A percentile compares a stretch with the other conserved stretches of the same genome.
Evolutionary conservation across 2,113 vertebrate genomes (phyloP).

Genomic region (Eudorcas thomsonii): DNA sequence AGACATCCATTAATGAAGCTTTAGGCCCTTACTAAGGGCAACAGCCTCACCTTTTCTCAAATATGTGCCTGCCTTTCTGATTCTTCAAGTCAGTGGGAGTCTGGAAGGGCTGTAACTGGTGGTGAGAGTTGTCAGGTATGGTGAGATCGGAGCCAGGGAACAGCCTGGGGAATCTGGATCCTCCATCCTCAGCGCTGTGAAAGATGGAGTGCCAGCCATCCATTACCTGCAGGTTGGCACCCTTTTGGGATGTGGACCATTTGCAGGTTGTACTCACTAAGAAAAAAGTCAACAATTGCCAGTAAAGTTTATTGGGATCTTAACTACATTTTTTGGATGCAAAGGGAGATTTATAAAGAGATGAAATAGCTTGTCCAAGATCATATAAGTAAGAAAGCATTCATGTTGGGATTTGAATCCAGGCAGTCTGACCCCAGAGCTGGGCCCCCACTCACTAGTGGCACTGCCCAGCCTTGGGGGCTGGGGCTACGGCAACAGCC

Average conservation of each 20-base stretch:
- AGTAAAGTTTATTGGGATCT: background rate
- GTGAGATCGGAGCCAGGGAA: accelerated
- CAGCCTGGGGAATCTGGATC: background rate
- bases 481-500: accelerated
- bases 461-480: background rate
- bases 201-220: background rate
- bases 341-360: background rate
- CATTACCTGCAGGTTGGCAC: background rate
- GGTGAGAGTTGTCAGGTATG: background rate
- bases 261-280: background rate
- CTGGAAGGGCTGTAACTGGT: background rate
- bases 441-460: accelerated
- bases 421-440: background rate
- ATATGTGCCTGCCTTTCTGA: background rate
- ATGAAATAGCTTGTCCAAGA: too few species aligned
- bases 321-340: background rate
- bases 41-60: background rate
- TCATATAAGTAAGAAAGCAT: background rate
- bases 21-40: background rate
- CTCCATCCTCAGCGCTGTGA: accelerated
- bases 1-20: background rate
- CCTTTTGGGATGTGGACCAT: background rate
- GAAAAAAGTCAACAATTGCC: background rate
- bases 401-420: background rate
- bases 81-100: background rate